Conservation (phyloP, 2,888 invertebrate species). For the Trichopoda pennipes region DNA sequence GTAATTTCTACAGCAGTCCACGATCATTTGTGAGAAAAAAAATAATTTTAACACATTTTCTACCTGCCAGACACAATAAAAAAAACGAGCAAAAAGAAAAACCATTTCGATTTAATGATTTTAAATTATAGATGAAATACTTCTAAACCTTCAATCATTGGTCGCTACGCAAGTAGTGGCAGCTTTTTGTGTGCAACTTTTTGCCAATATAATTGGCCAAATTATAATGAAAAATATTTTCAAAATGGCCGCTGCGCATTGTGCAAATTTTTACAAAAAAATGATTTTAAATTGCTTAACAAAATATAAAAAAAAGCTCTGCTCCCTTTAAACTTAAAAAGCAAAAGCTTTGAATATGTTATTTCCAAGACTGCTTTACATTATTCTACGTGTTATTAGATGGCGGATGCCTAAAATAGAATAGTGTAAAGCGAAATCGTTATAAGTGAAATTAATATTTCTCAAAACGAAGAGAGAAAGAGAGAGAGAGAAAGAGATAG, state of each 20-base stretch:
- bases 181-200: constrained; percentile 1
- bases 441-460: no score
- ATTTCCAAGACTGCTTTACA: no score
- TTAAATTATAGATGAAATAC: constrained; percentile 37
- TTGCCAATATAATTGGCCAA: constrained; percentile 19
- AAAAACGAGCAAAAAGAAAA: neutral
- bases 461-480: no score
- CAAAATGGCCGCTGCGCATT: constrained; percentile 60
- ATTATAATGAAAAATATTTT: neutral
- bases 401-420: no score
- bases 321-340: no score
- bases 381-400: no score
- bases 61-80: constrained; percentile 13
- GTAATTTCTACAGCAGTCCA: constrained; percentile 50
- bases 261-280: neutral
- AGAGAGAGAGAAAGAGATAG: no score
- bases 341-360: no score
- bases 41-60: constrained; percentile 25
- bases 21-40: neutral
- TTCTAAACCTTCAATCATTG: constrained; percentile 54
- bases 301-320: no score
- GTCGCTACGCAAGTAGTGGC: constrained; percentile 14
- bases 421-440: no score
- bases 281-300: no score
- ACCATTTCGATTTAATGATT: constrained; percentile 33